phyloP scores from a whole-genome alignment of 2,797 vertebrate genomes.

The Dermochelys coriacea region DNA sequence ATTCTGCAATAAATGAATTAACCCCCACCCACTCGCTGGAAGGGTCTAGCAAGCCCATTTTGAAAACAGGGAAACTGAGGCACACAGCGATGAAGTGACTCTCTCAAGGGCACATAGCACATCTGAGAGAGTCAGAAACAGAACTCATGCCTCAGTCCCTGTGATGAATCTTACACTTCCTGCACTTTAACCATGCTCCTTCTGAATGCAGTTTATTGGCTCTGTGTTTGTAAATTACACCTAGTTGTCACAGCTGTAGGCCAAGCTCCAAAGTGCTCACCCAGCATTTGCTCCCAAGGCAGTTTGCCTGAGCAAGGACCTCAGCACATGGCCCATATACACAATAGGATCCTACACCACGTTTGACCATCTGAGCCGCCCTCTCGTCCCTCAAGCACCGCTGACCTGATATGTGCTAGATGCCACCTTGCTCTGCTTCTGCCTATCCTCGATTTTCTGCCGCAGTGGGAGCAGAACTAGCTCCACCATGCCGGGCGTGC shows the following conservation, averaged over 20 bases:
- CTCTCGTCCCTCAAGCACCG: rapidly evolving
- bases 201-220: neutral
- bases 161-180: neutral
- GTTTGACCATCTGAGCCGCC: neutral
- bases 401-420: constrained; percentile 62
- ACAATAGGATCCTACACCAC: neutral
- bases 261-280: neutral
- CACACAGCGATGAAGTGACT: no score
- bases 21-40: neutral
- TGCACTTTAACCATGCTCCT: neutral
- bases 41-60: neutral
- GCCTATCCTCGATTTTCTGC: constrained; percentile 77
- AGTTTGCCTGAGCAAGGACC: neutral
- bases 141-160: neutral
- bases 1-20: neutral
- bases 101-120: neutral
- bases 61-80: neutral
- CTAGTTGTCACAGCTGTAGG: neutral
- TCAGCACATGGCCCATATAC: neutral
- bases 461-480: constrained; percentile 75
- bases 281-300: neutral
- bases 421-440: constrained; percentile 47
- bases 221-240: neutral
- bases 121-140: neutral
- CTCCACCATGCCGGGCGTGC: constrained; percentile 78